Conservation (phyloP, 1,140 invertebrate species). For the Drosophila suzukii region DNA sequence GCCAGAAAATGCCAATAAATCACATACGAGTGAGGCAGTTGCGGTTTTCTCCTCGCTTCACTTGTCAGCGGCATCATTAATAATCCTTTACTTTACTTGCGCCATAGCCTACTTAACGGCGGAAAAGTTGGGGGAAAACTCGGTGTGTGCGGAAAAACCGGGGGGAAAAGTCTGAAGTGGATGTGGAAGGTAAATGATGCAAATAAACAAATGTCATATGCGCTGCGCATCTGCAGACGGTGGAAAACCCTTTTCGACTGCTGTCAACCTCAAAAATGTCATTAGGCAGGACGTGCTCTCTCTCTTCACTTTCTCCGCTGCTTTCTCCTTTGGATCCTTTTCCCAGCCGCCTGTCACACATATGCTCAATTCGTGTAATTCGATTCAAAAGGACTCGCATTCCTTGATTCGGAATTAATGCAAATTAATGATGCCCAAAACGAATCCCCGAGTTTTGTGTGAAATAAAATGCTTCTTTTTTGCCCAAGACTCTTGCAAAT, state of each 20-base stretch:
- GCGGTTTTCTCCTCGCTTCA: conserved; percentile 56
- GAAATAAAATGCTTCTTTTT: conserved; percentile 29
- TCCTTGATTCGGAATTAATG: conserved; percentile 83
- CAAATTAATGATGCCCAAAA: conserved; percentile 75
- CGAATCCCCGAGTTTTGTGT: conserved; percentile 13
- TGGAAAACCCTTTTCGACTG: conserved; percentile 13
- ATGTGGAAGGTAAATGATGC: conserved; percentile 78
- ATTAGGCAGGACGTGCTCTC: conserved; percentile 77
- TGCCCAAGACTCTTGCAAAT: conserved; percentile 45
- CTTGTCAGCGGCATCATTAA: conserved; percentile 81
- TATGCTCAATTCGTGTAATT: conserved; percentile 80
- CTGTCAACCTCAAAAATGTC: conserved; percentile 82
- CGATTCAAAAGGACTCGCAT: conserved; percentile 73
- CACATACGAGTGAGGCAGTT: conserved; percentile 43
- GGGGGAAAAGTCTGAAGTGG: conserved; percentile 19
- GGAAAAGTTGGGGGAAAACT: conserved; percentile 7
- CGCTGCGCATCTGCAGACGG: conserved; percentile 41
- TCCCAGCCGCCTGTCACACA: conserved; percentile 48
- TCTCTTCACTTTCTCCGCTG: background rate
- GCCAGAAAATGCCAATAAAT: conserved; percentile 81
- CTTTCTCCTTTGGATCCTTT: conserved; percentile 12
- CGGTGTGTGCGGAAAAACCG: conserved; percentile 1
- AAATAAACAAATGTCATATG: conserved; percentile 84
- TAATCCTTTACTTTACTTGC: conserved; percentile 69
- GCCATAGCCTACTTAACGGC: conserved; percentile 62